Evolutionary conservation across 2,797 vertebrate species (phyloP).

Genomic region (Arnoldichthys spilopterus): DNA sequence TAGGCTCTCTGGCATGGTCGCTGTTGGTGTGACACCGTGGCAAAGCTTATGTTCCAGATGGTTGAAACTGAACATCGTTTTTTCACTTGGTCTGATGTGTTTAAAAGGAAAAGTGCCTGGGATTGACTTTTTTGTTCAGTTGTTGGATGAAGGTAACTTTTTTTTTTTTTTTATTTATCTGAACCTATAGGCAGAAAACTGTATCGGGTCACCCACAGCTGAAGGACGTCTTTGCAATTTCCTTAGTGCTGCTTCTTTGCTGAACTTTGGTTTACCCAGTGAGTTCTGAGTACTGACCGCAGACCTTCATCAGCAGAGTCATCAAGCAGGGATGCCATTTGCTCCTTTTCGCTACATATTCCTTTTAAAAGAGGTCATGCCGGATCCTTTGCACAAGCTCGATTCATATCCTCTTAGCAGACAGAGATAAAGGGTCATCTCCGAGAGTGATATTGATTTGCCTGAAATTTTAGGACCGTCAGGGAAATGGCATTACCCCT

Average conservation of each 20-base stretch:
- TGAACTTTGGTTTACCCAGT: constrained; percentile 1
- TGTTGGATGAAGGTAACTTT: neutral
- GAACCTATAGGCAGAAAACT: neutral
- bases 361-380: neutral
- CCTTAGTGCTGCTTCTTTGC: neutral
- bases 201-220: neutral
- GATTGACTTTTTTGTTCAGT: too few relatives aligned
- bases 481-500: neutral
- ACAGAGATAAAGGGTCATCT: neutral
- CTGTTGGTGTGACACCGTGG: neutral
- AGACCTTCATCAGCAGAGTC: neutral
- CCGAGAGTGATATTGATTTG: neutral
- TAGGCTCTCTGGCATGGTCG: neutral
- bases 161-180: too few relatives aligned
- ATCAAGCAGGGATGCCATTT: neutral
- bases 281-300: neutral
- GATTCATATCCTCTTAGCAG: constrained; percentile 17
- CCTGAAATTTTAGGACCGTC: neutral
- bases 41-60: neutral
- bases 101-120: neutral
- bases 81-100: too few relatives aligned
- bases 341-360: constrained; percentile 3
- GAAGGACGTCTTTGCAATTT: neutral
- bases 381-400: constrained; percentile 5
- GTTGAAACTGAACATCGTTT: neutral